Percentiles rank a stretch among this genome's conserved stretches.
These are phyloP conservation scores for Arrhamphus sclerolepis DNA, from an alignment of 2,797 vertebrate species.

Conservation along the genomic window DNA sequence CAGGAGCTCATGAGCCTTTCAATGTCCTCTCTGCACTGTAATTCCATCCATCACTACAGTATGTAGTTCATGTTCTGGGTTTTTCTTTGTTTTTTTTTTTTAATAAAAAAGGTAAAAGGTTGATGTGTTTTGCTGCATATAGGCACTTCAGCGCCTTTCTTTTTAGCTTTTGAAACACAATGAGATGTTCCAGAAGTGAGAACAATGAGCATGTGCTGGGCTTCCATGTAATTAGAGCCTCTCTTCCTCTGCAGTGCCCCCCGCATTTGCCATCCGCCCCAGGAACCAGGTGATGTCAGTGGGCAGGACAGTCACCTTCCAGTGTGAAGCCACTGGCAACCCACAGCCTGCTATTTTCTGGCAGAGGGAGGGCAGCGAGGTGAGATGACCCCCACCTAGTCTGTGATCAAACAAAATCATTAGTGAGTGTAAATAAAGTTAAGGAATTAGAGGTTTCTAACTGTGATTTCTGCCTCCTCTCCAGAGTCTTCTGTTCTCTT, in stretches of 20 bases:
- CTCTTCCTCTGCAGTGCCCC: conserved; percentile 84
- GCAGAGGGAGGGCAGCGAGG: conserved; percentile 95
- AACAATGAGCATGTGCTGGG: conserved; percentile 25
- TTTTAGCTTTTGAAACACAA: conserved; percentile 17
- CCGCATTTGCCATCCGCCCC: conserved; percentile 90
- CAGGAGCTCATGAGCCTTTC: conserved; percentile 78
- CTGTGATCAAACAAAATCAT: conserved; percentile 47
- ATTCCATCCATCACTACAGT: conserved; percentile 85
- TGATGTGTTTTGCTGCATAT: neutral
- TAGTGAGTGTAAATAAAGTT: conserved; percentile 22
- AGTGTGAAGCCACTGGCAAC: conserved; percentile 93
- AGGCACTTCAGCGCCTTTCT: neutral
- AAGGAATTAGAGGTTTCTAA: conserved; percentile 27
- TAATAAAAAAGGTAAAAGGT: conserved; percentile 35
- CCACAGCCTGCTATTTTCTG: conserved; percentile 97
- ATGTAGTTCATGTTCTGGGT: conserved; percentile 59
- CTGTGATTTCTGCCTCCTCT: conserved; percentile 37
- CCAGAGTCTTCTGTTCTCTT: conserved; percentile 94
- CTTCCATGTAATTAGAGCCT: conserved; percentile 50
- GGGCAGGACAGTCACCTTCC: conserved; percentile 92
- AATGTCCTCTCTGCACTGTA: conserved; percentile 83
- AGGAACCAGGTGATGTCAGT: conserved; percentile 91
- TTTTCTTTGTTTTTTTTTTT: conserved; percentile 34
- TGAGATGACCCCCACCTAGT: conserved; percentile 68
- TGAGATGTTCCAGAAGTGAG: conserved; percentile 20